These are phyloP conservation scores for Meliscaeva auricollis DNA, from an alignment of 2,888 invertebrate species.

Conservation along the genomic window DNA sequence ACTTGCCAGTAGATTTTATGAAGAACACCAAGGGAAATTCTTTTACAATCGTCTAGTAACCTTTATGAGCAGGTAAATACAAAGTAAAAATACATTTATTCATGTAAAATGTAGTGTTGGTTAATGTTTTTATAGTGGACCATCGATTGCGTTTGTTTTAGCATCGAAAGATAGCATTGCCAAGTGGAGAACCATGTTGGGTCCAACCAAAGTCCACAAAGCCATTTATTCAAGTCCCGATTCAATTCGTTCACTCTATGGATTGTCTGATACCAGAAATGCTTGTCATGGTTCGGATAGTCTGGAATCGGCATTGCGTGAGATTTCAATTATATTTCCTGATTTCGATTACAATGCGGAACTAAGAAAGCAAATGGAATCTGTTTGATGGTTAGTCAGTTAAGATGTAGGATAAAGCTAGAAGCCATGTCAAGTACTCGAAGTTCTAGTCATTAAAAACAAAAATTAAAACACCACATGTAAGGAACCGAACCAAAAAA, in stretches of 20 bases:
- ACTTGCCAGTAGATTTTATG: constrained; percentile 91
- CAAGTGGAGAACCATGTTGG: constrained; percentile 93
- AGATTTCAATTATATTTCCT: constrained; percentile 94
- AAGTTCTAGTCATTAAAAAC: neutral
- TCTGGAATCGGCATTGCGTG: constrained; percentile 88
- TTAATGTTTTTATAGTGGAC: constrained; percentile 87
- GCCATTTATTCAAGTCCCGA: constrained; percentile 91
- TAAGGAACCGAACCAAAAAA: no score
- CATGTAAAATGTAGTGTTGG: constrained; percentile 5
- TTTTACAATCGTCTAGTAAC: constrained; percentile 92
- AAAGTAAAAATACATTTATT: no score
- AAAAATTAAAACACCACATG: no score
- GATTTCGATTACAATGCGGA: constrained; percentile 85
- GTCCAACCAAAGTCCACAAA: constrained; percentile 94
- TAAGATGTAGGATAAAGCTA: neutral
- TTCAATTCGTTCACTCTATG: constrained; percentile 92
- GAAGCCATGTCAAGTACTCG: no score
- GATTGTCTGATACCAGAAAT: constrained; percentile 97
- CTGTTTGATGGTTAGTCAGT: neutral
- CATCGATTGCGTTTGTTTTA: constrained; percentile 92
- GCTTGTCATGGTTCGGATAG: constrained; percentile 97
- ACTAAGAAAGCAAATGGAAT: constrained; percentile 28
- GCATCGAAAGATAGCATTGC: constrained; percentile 90
- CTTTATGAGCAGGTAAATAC: constrained; percentile 90
- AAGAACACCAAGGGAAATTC: constrained; percentile 92